Conservation (phyloP, 2,888 invertebrate species). For the Cheilosia vulpina region DNA sequence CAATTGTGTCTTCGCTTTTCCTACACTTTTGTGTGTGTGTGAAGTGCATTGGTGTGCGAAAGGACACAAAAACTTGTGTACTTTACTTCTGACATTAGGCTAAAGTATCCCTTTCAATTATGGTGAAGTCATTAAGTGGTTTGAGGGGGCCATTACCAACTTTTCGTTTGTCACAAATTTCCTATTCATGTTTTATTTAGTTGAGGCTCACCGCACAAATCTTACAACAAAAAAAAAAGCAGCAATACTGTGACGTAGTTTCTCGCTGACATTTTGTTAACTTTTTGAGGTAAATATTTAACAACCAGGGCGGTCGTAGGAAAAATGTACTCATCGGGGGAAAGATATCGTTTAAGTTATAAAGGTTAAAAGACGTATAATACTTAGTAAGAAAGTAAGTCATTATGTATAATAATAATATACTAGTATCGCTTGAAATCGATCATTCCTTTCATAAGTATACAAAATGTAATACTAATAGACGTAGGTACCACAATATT, state of each 20-base stretch:
- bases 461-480: too few species aligned
- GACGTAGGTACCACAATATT: too few species aligned
- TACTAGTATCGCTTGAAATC: too few species aligned
- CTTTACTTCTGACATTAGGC: conserved; percentile 27
- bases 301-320: too few species aligned
- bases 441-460: too few species aligned
- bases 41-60: too few species aligned
- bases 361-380: neutral
- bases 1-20: neutral
- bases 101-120: conserved; percentile 51
- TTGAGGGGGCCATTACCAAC: neutral
- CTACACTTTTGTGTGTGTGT: too few species aligned
- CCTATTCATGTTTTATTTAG: conserved; percentile 20
- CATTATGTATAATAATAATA: neutral
- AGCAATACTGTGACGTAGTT: too few species aligned
- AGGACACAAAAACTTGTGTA: conserved; percentile 13
- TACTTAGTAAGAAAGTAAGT: neutral
- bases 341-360: neutral
- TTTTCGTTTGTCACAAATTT: conserved; percentile 5
- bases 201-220: neutral
- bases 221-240: neutral
- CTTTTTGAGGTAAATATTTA: too few species aligned
- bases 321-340: too few species aligned
- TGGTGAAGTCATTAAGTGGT: conserved; percentile 36
- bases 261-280: too few species aligned